Evolutionary conservation across 1,140 invertebrate genomes (phyloP).

Genomic region (Tetragnatha versicolor): DNA sequence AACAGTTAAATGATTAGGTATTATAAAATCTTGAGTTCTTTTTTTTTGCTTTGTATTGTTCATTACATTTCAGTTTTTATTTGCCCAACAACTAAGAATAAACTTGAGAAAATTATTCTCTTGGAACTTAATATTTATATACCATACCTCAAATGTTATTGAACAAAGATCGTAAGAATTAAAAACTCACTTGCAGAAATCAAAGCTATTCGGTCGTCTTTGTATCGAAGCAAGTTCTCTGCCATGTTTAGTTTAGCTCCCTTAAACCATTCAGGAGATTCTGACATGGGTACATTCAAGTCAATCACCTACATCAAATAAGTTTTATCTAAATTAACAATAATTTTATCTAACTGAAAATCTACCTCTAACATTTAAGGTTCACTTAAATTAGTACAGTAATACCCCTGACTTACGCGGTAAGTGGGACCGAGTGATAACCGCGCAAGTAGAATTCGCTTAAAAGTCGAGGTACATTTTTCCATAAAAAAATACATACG

Average conservation of each 20-base stretch:
- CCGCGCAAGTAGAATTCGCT: too few species aligned
- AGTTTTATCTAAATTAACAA: not conserved
- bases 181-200: not conserved
- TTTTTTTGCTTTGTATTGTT: too few species aligned
- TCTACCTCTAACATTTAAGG: not conserved
- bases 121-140: too few species aligned
- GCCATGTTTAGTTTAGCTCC: not conserved
- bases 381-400: not conserved
- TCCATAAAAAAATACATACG: not conserved
- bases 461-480: not conserved
- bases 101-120: too few species aligned
- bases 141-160: too few species aligned
- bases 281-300: not conserved
- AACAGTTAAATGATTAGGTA: too few species aligned
- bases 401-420: too few species aligned
- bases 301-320: not conserved
- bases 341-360: not conserved
- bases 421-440: too few species aligned
- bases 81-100: too few species aligned
- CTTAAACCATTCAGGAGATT: not conserved
- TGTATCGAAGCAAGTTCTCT: not conserved
- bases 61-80: too few species aligned
- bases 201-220: not conserved
- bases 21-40: too few species aligned
- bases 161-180: too few species aligned